Evolutionary conservation across 2,797 vertebrate genomes (phyloP), one percentile per base, ranked within the genome.

Genomic region (Hyperoplus lanceolatus): DNA sequence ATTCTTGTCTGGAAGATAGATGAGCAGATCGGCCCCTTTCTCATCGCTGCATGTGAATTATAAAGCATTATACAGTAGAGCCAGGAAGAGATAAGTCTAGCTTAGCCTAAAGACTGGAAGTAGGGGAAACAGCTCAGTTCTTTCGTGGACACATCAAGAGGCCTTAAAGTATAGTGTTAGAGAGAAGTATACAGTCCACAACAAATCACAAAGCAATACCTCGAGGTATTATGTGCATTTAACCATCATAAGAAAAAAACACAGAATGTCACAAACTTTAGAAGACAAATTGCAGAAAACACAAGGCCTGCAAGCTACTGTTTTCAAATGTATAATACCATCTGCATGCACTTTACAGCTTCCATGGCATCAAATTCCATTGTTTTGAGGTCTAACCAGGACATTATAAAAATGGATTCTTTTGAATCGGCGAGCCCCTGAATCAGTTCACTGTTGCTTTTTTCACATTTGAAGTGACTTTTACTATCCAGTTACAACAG

Each of bases 401-500:
- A 4, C 11, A 46, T 55, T 46, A 13, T 38, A 62, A 1, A 58
- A 65, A 16, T n/a, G 6, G 15, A 53, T 11, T 0, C 18, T 11
- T 62, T 10, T 3, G 12, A 5, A 56, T 41, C 21, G 11, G 21
- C 6, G 42, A 39, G 18, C 49, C 49, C 57, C 50, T n/a, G 8
- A 66, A 58, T 65, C 51, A 36, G 42, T 0, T 46, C 39, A 7
- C 15, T 50, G 45, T 56, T 41, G 41, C 29, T 57, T 18, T 62
- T 70, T 58, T 3, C 2, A 55, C 72, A 2, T 41, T 67, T 45
- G 70, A 70, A 60, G 62, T 21, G 50, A 67, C 69, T 69, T 80
- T 77, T 45, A 75, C 74, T 59, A 29, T 77, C 39, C 39, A 21
- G 60, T 57, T 46, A 68, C 46, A 74, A 65, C 68, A 60, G 18